Percentiles rank a stretch among this genome's conserved stretches.
phyloP scores from a whole-genome alignment of 2,113 vertebrate species.

The Acrocephalus kingi region DNA sequence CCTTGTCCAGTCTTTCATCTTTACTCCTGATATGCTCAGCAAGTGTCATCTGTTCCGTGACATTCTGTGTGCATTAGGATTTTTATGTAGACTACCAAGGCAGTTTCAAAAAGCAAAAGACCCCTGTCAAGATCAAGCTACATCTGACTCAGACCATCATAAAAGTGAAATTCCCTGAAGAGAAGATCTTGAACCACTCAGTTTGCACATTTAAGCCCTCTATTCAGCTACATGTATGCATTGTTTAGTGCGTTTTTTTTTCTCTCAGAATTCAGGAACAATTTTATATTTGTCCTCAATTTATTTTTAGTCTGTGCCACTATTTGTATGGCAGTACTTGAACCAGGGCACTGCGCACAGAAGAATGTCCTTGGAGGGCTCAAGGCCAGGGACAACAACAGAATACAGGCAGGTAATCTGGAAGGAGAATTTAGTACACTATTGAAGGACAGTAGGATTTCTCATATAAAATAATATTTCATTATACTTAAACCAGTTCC shows the following conservation, averaged over 20 bases:
- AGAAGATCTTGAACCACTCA: not conserved
- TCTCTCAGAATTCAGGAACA: not conserved
- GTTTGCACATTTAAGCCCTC: not conserved
- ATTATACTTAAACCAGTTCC: not conserved
- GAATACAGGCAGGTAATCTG: not conserved
- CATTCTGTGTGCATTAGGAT: not conserved
- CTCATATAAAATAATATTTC: not conserved
- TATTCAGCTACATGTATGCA: not conserved
- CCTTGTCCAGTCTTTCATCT: not conserved
- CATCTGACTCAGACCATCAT: not conserved
- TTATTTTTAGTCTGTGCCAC: not conserved
- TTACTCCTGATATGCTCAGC: not conserved
- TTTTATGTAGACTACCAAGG: not conserved
- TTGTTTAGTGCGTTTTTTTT: fast-evolving
- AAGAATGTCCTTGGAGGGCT: not conserved
- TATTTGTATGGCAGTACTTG: not conserved
- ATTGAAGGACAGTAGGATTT: not conserved
- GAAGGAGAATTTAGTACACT: not conserved
- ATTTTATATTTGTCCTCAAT: not conserved
- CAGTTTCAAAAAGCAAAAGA: not conserved
- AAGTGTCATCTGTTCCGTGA: not conserved
- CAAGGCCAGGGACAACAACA: not conserved
- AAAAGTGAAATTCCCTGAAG: not conserved
- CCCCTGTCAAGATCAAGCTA: not conserved
- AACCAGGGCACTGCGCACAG: not conserved